Base-by-base conservation (phyloP, 2,113 vertebrate species). In the Burhinus oedicnemus region DNA sequence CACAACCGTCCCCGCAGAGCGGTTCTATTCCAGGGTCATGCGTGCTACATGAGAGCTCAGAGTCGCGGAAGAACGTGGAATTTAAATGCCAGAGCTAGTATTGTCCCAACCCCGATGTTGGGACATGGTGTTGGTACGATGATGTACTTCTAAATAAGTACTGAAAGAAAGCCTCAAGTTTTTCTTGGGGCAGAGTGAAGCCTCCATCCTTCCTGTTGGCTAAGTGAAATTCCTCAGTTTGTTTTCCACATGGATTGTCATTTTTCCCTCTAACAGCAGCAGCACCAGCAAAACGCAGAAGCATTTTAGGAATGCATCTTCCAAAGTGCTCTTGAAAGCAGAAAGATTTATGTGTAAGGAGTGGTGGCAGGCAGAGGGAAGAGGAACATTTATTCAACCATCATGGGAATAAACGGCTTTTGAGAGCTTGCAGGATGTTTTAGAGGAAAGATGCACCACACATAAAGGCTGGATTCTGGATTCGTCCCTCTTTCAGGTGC, bases 231-330 rank as follows among this genome's bases (percentile, higher is more conserved):
- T 91, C 71, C 68, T 86, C 52, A 12, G 78, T 88, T 96, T 93
- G 58, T 93, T 94, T 91, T 91, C 70, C 68, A 62, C 66, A 0
- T 10, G 44, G 87, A 81, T 88, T 87, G 83, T 89, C 77, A n/a
- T 89, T 90, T 89, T 71, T 54, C 70, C 57, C 20, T 76, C 23
- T 45, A 76, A 57, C 22, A 91, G 44, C 49, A 40, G 60, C 76
- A 82, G 54, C 76, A 34, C 29, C 18, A 66, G 62, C 32, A 51
- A 70, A 78, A 93, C 0, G 0, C 81, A 60, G 81, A 85, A 91
- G 71, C 23, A 19, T 74, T 91, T 96, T 68, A 91, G 91, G 91
- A 96, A 91, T 86, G 93, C 6, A 26, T 96, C 75, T 96, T 97
- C 45, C 82, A 77, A 93, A 96, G 89, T 62, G 55, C 66, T 83